Percentiles rank a stretch among this genome's conserved stretches.
These are phyloP conservation scores for Noctilio leporinus DNA, from an alignment of 2,113 vertebrate genomes.

Conservation along the genomic window DNA sequence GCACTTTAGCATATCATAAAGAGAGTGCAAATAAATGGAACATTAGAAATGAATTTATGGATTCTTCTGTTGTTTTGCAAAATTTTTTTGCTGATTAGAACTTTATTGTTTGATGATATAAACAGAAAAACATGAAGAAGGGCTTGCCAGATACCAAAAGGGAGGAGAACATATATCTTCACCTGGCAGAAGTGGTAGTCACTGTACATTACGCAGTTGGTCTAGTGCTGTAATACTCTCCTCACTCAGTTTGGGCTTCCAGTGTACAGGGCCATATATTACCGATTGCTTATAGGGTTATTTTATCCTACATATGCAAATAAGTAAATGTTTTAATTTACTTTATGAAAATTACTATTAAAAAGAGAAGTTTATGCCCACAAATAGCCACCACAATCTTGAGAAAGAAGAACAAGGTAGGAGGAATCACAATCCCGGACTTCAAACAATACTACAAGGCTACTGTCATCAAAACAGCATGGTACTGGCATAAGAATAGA, in stretches of 20 bases:
- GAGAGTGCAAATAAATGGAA: neutral
- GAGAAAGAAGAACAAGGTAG: too few species aligned
- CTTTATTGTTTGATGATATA: neutral
- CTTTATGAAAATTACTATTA: neutral
- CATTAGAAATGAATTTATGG: neutral
- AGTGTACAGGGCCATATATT: neutral
- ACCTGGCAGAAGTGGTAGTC: neutral
- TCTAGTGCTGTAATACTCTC: neutral
- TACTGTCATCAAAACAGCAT: too few species aligned
- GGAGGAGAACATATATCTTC: neutral
- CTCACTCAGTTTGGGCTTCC: neutral
- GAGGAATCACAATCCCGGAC: too few species aligned
- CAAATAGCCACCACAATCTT: too few species aligned
- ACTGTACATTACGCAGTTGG: neutral
- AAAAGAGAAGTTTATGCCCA: too few species aligned
- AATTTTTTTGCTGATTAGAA: neutral
- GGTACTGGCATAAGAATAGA: too few species aligned
- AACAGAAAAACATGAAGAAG: neutral
- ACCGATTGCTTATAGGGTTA: neutral
- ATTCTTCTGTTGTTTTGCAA: neutral
- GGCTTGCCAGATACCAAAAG: too few species aligned
- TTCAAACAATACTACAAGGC: too few species aligned
- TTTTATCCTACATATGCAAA: neutral
- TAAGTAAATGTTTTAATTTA: neutral
- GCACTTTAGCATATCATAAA: neutral